Evolutionary conservation across 2,888 invertebrate genomes (phyloP), one percentile per base, ranked within the genome.

Genomic region (Nymphalis urticae): DNA sequence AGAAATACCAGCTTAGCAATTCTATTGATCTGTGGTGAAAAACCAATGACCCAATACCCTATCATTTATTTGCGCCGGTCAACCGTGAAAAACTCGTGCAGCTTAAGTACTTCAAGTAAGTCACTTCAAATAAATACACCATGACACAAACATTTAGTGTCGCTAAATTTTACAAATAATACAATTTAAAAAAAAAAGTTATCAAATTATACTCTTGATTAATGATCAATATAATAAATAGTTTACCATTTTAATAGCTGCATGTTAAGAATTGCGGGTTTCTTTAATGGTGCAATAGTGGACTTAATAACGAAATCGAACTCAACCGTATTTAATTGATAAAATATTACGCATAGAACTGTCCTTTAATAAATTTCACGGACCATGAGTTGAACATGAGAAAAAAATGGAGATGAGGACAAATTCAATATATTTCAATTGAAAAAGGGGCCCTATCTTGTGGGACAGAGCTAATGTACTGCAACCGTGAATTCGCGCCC

Each of bases 331-430:
- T 78, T 82, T 85, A 90, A 90, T 89, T 88, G 84, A 88, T 90
- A 88, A 92, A 89, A 87, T 90, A 92, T 88, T 86, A 84, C 82
- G 79, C 81, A 83, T 81, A 78, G 80, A 82, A 83, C 81, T 81
- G 81, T 84, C 82, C 82, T 87, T 83, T 87, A 85, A 88, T 87
- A 88, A 85, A 89, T 90, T 90, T 87, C 86, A 91, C 82, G 87
- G 86, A 76, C 80, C 87, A 85, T 88, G 83, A 83, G 74, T 81
- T 75, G 80, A 80, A 83, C 85, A 88, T 87, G 79, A 85, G 82
- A 73, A 82, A 88, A 89, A 89, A 90, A 90, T 90, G 86, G 81
- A 88, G 83, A 91, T 90, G 85, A 87, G 85, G 79, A 79, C 86
- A 85, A 89, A 86, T 86, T 86, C 87, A 86, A 88, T 86, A 82